Evolutionary conservation across 2,113 vertebrate species (phyloP).

Genomic region (Spea multiplicata): DNA sequence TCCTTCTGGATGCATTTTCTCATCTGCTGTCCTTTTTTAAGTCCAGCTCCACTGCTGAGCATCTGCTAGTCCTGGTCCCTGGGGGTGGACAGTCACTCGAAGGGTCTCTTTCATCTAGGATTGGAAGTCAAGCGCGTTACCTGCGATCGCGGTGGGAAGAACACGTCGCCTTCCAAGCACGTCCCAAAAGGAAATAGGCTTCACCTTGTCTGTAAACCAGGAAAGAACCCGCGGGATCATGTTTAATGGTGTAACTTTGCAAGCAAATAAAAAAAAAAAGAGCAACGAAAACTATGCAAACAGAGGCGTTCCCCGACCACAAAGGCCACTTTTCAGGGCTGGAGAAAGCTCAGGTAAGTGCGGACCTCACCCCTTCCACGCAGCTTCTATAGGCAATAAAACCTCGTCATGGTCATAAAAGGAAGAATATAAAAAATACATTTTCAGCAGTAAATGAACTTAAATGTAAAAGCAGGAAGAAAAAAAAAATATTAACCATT

Average conservation of each 20-base stretch:
- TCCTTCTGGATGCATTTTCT: neutral
- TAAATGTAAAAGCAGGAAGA: neutral
- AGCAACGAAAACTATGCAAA: slow-evolving; percentile 26
- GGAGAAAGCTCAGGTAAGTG: slow-evolving; percentile 7
- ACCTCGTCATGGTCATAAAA: neutral
- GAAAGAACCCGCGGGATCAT: neutral
- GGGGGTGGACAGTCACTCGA: slow-evolving; percentile 7
- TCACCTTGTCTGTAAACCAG: neutral
- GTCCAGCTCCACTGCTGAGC: neutral
- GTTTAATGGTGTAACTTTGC: slow-evolving; percentile 29
- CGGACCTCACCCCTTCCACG: neutral
- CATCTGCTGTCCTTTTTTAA: neutral
- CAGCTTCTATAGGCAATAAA: neutral
- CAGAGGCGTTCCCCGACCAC: slow-evolving; percentile 31
- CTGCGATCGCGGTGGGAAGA: neutral
- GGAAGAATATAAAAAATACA: neutral
- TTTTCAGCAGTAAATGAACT: neutral
- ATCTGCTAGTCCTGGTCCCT: neutral
- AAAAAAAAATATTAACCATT: neutral
- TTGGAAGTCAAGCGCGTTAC: neutral
- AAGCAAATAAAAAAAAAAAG: slow-evolving; percentile 25
- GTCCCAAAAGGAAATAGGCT: neutral
- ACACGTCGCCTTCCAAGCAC: neutral
- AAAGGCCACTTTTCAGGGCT: neutral
- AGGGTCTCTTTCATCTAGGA: slow-evolving; percentile 5